Base-by-base conservation (phyloP, 1,140 invertebrate species). In the Atopsyche davidsoni region DNA sequence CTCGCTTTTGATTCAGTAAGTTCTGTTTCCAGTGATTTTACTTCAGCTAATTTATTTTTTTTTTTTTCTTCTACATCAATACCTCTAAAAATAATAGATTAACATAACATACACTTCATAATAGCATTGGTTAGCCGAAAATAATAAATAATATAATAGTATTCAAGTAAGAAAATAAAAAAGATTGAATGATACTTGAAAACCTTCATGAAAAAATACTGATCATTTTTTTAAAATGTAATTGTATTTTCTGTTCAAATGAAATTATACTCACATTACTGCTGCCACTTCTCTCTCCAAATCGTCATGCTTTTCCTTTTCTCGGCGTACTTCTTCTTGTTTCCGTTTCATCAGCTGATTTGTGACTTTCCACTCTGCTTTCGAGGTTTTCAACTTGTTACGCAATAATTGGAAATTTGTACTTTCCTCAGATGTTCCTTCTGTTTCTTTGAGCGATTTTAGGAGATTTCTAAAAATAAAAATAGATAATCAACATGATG, bases 281-380 rank as follows among this genome's bases (percentile, higher is more conserved):
- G 11, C 25, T 2, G 21, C 22, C 18, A 72, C 66, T 56, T 70
- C 68, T 35, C 53, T 51, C 22, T 66, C 51, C 18, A 72, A 53
- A 43, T 67, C 66, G 1, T 43, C 44, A 0, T 70, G 43, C 35
- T 70, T 69, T 22, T 57, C 54, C 11, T 62, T 56, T 47, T 70
- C 68, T 10, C 64, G 53, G 24, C 53, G 51, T 0, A 62, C 50
- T 24, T 60, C 46, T 18, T 69, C 66, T 2, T 46, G 46, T n/a
- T 62, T 57, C 34, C 64, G 66, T 18, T 51, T 51, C 4, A 43
- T n/a, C 1, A 51, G 25, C 23, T 58, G 40, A 34, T 21, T 11
- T 46, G 40, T 41, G 13, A n/a, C 17, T 34, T 58, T 58, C 31
- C 42, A 57, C 4, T 50, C 18, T 14, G 3, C 28, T 24, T 42